phyloP scores from a whole-genome alignment of 1,140 invertebrate genomes.

The Macrocentrus cingulum region DNA sequence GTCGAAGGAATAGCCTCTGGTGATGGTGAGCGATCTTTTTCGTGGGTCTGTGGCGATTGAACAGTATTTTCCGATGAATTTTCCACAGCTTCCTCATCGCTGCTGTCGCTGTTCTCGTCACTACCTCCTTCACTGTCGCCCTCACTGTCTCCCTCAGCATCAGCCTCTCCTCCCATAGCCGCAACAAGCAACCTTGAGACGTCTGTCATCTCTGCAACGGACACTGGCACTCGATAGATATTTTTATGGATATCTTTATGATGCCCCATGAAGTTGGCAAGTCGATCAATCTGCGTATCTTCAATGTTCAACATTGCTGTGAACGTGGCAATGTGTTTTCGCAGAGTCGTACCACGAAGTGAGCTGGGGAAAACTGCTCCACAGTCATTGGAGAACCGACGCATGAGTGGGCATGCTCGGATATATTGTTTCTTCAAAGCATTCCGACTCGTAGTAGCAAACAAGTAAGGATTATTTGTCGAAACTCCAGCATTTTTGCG shows the following conservation, averaged over 20 bases:
- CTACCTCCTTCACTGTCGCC: no score
- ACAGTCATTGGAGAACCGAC: neutral
- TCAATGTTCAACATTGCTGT: neutral
- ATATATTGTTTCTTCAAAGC: neutral
- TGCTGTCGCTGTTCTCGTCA: no score
- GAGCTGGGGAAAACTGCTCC: constrained; percentile 1
- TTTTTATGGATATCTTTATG: constrained; percentile 10
- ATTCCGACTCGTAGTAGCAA: neutral
- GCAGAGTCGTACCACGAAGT: neutral
- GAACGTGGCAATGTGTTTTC: constrained; percentile 10
- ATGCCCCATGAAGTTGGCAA: constrained; percentile 13
- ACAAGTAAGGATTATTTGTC: constrained; percentile 4
- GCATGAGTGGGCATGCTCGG: constrained; percentile 5
- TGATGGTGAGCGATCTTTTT: no score
- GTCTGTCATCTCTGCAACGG: constrained; percentile 10
- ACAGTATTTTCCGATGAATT: no score
- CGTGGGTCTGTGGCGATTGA: no score
- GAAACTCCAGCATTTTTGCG: neutral
- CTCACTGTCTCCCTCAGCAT: no score
- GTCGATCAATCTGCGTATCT: constrained; percentile 2
- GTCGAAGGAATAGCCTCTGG: no score
- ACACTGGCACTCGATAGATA: constrained; percentile 9
- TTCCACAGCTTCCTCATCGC: no score
- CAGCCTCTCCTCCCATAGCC: neutral
- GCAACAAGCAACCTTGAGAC: neutral